phyloP scores from a whole-genome alignment of 2,113 vertebrate species.

The Dolichallabes microphthalmus region DNA sequence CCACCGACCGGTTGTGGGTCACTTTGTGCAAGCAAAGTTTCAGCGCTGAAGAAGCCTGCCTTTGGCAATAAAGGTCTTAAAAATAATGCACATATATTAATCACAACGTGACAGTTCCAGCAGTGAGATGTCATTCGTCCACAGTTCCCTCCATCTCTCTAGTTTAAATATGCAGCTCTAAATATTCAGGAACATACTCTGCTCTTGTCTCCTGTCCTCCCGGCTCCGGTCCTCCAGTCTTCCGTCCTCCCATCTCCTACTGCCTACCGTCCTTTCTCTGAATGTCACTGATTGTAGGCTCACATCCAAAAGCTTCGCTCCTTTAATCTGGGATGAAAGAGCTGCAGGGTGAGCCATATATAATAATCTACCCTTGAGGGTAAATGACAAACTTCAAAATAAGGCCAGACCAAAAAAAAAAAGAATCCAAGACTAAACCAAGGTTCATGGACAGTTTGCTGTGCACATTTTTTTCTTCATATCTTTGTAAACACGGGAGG shows the following conservation, averaged over 20 bases:
- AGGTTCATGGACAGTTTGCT: conserved; percentile 47
- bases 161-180: background rate
- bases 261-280: background rate
- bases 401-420: conserved; percentile 16
- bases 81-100: conserved; percentile 18
- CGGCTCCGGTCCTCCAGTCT: background rate
- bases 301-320: conserved; percentile 5
- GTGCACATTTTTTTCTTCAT: conserved; percentile 6
- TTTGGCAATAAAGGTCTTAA: background rate
- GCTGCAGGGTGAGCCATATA: conserved; percentile 44
- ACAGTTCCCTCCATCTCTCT: background rate
- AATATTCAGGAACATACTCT: conserved; percentile 21
- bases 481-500: conserved; percentile 43
- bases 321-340: conserved; percentile 40
- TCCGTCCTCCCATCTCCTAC: background rate
- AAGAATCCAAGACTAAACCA: conserved; percentile 43
- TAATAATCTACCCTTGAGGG: conserved; percentile 49
- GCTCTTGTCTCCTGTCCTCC: conserved; percentile 2
- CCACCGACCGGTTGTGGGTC: background rate
- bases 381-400: conserved; percentile 29
- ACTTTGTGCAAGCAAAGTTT: background rate
- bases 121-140: background rate
- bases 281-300: conserved; percentile 5
- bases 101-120: conserved; percentile 17
- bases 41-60: background rate